Evolutionary conservation across 2,113 vertebrate genomes (phyloP).

Genomic region (Atrichornis clamosus): DNA sequence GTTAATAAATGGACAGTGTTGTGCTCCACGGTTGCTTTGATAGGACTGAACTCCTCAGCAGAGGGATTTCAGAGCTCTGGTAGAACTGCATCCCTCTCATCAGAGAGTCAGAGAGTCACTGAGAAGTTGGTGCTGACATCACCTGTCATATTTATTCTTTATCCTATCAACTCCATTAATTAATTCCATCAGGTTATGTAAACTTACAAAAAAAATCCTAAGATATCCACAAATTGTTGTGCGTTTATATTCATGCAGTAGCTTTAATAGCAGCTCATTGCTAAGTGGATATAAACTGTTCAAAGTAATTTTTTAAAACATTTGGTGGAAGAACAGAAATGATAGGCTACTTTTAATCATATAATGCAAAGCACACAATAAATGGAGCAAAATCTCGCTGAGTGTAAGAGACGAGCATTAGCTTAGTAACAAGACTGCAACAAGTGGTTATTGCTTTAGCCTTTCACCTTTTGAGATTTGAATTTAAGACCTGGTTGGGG

Average conservation of each 20-base stretch:
- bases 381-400: not conserved
- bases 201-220: fast-evolving
- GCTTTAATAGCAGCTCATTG: not conserved
- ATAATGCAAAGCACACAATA: not conserved
- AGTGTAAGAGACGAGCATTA: not conserved
- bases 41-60: not conserved
- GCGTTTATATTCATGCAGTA: not conserved
- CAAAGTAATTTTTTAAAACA: not conserved
- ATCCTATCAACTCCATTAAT: not conserved
- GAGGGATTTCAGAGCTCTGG: not conserved
- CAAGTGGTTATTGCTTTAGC: not conserved
- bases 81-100: not conserved
- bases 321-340: not conserved
- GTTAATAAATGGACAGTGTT: not conserved
- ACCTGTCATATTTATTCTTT: not conserved
- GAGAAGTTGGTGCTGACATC: not conserved
- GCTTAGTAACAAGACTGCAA: not conserved
- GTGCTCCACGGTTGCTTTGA: not conserved
- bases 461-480: not conserved
- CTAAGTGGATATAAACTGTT: not conserved
- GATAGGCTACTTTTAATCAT: not conserved
- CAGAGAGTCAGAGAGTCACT: too few relatives aligned
- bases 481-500: not conserved
- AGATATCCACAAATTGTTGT: not conserved
- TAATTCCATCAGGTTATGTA: not conserved